These are phyloP conservation scores for Anguilla anguilla DNA, from an alignment of 2,797 vertebrate genomes.

Conservation along the genomic window DNA sequence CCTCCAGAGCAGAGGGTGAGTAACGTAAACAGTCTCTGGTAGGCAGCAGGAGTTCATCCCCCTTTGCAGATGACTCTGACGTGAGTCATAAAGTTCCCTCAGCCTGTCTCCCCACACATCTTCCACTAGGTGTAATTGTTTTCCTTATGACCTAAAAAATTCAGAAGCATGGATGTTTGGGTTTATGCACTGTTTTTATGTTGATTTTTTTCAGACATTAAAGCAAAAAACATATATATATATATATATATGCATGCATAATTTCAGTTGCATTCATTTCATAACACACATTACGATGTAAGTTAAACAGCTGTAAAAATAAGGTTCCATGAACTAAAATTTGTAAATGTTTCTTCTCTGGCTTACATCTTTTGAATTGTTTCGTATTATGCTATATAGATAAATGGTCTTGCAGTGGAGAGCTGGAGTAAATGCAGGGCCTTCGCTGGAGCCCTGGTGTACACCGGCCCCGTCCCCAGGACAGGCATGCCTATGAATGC, in stretches of 20 bases:
- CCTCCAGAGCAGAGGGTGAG: conserved; percentile 67
- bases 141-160: conserved; percentile 53
- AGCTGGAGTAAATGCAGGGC: no score
- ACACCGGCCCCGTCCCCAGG: background rate
- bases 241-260: background rate
- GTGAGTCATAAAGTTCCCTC: conserved; percentile 70
- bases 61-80: conserved; percentile 71
- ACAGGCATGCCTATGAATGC: conserved; percentile 42
- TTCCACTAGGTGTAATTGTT: conserved; percentile 75
- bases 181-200: background rate
- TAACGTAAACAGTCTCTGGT: conserved; percentile 70
- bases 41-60: conserved; percentile 60
- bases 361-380: no score
- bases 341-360: no score
- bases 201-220: background rate
- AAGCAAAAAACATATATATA: background rate
- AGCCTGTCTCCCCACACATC: conserved; percentile 66
- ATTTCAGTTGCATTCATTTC: background rate
- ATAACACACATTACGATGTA: no score
- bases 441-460: background rate
- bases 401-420: background rate
- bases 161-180: background rate
- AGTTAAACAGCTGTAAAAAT: no score
- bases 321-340: no score
- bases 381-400: no score